Conservation (phyloP, 2,888 invertebrate species). For the Eristalinus sepulchralis region DNA sequence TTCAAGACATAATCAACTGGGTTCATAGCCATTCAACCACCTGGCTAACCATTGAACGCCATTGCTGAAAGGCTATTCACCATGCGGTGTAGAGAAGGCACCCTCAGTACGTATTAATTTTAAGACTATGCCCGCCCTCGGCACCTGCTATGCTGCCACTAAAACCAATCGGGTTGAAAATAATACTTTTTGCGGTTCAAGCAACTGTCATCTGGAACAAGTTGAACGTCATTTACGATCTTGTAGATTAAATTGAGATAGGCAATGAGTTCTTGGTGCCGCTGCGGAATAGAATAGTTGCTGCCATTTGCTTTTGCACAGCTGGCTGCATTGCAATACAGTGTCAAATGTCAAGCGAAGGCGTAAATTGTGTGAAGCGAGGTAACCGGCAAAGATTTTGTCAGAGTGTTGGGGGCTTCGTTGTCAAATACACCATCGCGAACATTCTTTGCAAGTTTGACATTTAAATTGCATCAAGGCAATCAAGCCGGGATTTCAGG, state of each 20-base stretch:
- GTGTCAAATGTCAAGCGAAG: constrained; percentile 22
- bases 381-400: neutral
- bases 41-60: constrained; percentile 7
- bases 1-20: constrained; percentile 16
- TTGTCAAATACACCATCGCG: constrained; percentile 6
- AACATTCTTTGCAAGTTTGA: neutral
- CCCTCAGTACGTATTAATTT: neutral
- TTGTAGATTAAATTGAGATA: neutral
- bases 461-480: neutral
- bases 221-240: neutral
- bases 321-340: neutral
- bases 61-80: constrained; percentile 45
- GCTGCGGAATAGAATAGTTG: neutral
- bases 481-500: neutral
- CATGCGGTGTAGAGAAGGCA: neutral
- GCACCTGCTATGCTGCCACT: neutral
- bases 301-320: constrained; percentile 9
- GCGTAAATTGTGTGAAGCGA: neutral
- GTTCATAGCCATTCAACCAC: constrained; percentile 2
- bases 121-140: neutral
- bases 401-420: neutral
- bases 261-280: neutral
- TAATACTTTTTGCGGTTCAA: neutral
- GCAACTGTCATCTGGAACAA: neutral
- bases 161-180: neutral